Conservation (phyloP, 2,888 invertebrate genomes). For the Ormyrus pomaceus region DNA sequence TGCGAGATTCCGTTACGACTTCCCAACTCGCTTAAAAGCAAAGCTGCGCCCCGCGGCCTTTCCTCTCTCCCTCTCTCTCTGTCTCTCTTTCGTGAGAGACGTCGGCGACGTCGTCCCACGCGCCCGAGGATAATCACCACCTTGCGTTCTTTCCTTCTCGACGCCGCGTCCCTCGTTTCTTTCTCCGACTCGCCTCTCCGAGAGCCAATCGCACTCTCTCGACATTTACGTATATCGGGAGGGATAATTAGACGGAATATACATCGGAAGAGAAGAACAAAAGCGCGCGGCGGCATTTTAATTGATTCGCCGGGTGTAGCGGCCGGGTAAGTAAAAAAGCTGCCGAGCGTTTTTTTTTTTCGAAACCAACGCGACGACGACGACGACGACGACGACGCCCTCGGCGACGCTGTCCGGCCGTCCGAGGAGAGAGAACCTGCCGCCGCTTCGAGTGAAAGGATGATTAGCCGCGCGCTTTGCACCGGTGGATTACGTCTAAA, state of each 20-base stretch:
- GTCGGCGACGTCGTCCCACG: constrained; percentile 25
- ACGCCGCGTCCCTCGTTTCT: constrained; percentile 1
- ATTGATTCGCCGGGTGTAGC: too few relatives aligned
- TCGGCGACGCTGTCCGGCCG: neutral
- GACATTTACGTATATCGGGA: too few relatives aligned
- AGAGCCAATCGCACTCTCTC: neutral
- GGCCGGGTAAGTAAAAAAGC: too few relatives aligned
- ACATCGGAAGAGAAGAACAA: too few relatives aligned
- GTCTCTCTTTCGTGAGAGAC: constrained; percentile 3
- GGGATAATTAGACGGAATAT: too few relatives aligned
- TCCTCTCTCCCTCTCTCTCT: constrained; percentile 10
- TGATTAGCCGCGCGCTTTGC: constrained; percentile 13
- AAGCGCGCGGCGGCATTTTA: too few relatives aligned
- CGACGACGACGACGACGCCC: too few relatives aligned
- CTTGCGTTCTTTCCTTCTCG: constrained; percentile 4
- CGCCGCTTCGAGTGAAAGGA: constrained; percentile 20
- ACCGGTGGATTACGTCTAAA: too few relatives aligned
- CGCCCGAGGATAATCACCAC: constrained; percentile 45
- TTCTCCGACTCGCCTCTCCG: neutral
- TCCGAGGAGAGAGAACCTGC: neutral
- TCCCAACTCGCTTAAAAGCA: neutral
- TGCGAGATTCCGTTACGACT: neutral
- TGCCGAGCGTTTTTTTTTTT: too few relatives aligned
- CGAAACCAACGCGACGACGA: too few relatives aligned
- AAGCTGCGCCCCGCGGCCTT: too few relatives aligned